Evolutionary conservation across 2,797 vertebrate genomes (phyloP).

Genomic region (Furcifer pardalis): DNA sequence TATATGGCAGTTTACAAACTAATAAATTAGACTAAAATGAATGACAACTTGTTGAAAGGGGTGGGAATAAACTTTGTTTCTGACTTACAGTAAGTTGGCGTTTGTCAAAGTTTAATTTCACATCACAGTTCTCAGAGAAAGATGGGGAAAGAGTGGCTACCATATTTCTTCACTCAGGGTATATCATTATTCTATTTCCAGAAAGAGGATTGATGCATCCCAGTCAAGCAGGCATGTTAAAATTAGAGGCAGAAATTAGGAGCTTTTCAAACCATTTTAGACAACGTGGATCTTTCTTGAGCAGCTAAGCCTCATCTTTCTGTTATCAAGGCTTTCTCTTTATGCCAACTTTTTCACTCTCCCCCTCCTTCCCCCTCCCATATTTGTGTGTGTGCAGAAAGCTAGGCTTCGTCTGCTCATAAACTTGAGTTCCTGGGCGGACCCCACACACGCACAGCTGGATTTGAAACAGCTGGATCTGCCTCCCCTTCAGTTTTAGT

Average conservation of each 20-base stretch:
- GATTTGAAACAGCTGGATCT: constrained; percentile 86
- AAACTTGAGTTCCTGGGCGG: constrained; percentile 83
- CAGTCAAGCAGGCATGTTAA: constrained; percentile 43
- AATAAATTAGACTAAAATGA: neutral
- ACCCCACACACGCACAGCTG: constrained; percentile 83
- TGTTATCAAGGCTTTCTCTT: constrained; percentile 23
- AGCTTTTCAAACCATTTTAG: constrained; percentile 39
- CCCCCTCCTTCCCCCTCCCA: constrained; percentile 38
- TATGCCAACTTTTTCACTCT: constrained; percentile 46
- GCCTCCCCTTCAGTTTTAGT: constrained; percentile 68
- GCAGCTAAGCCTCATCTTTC: neutral
- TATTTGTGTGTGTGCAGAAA: constrained; percentile 66
- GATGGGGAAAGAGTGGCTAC: constrained; percentile 6
- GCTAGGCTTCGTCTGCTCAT: constrained; percentile 63
- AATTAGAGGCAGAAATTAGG: constrained; percentile 45
- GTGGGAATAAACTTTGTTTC: constrained; percentile 22
- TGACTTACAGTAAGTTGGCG: constrained; percentile 35
- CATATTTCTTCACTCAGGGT: neutral
- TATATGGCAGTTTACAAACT: neutral
- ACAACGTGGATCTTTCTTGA: neutral
- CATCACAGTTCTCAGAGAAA: neutral
- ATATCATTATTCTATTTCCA: constrained; percentile 32
- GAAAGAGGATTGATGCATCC: constrained; percentile 29
- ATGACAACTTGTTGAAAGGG: constrained; percentile 19
- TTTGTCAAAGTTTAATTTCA: neutral